Evolutionary conservation across 2,113 vertebrate genomes (phyloP).

Genomic region (Megatriorchis doriae): DNA sequence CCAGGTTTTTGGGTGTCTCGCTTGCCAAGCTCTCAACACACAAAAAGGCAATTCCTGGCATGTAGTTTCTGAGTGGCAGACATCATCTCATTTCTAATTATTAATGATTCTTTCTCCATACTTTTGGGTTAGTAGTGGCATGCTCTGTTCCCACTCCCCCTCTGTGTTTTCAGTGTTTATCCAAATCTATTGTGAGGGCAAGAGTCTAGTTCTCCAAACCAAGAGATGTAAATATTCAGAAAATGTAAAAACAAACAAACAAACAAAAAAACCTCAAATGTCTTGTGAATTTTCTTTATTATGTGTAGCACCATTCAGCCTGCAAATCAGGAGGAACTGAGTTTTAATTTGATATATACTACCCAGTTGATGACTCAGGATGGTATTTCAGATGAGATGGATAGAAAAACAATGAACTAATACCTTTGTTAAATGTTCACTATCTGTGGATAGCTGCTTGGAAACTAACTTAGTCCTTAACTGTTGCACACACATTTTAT

Average conservation of each 20-base stretch:
- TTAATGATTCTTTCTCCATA: background rate
- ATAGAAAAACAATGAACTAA: background rate
- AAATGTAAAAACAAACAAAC: background rate
- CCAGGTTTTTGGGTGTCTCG: background rate
- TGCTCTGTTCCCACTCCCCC: accelerated
- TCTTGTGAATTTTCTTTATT: background rate
- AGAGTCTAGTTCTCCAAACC: background rate
- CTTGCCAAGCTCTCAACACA: background rate
- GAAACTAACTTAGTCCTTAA: background rate
- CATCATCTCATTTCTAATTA: background rate
- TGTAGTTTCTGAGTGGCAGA: background rate
- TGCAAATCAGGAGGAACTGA: background rate
- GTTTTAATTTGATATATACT: background rate
- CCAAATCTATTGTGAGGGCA: background rate
- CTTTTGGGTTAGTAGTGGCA: background rate
- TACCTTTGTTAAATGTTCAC: background rate
- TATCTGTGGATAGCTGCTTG: background rate
- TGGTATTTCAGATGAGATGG: background rate
- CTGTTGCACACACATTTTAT: background rate
- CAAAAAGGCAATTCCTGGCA: background rate
- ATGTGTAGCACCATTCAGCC: background rate
- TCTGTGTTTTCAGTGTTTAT: background rate
- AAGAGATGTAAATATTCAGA: background rate
- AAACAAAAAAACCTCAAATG: background rate
- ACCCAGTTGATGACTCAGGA: background rate